Evolutionary conservation across 2,888 invertebrate species (phyloP).

Genomic region (Synergus umbraculus): DNA sequence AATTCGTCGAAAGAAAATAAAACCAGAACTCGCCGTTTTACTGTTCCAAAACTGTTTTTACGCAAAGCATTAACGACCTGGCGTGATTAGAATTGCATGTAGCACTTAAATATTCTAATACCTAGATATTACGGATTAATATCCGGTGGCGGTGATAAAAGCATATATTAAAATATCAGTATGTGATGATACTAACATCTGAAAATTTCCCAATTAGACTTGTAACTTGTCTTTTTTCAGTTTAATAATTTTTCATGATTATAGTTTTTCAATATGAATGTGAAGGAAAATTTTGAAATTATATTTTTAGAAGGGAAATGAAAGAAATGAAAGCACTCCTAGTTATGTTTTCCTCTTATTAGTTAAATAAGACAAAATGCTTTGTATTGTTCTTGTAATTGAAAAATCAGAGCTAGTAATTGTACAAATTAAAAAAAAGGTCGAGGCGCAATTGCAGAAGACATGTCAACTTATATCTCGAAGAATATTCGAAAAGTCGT

Average conservation of each 20-base stretch:
- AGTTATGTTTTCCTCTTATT: neutral
- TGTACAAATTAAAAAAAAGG: neutral
- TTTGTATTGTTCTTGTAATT: neutral
- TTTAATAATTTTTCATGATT: too few species aligned
- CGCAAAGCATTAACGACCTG: neutral
- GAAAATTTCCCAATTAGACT: too few species aligned
- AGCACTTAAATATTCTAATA: too few species aligned
- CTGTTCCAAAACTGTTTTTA: neutral
- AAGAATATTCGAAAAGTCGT: neutral
- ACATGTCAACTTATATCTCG: neutral
- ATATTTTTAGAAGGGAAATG: too few species aligned
- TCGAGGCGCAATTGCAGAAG: neutral
- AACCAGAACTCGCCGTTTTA: neutral
- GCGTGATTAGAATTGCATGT: neutral
- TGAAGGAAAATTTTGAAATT: too few species aligned
- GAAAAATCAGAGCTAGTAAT: neutral
- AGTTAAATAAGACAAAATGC: neutral
- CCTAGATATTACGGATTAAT: too few species aligned
- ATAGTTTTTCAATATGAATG: too few species aligned
- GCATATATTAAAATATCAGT: too few species aligned
- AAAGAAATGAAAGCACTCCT: neutral
- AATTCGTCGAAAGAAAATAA: constrained; percentile 14
- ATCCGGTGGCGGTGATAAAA: too few species aligned
- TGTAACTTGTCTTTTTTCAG: too few species aligned
- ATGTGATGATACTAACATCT: too few species aligned